Evolutionary conservation across 2,113 vertebrate genomes (phyloP).

Genomic region (Psophia crepitans): DNA sequence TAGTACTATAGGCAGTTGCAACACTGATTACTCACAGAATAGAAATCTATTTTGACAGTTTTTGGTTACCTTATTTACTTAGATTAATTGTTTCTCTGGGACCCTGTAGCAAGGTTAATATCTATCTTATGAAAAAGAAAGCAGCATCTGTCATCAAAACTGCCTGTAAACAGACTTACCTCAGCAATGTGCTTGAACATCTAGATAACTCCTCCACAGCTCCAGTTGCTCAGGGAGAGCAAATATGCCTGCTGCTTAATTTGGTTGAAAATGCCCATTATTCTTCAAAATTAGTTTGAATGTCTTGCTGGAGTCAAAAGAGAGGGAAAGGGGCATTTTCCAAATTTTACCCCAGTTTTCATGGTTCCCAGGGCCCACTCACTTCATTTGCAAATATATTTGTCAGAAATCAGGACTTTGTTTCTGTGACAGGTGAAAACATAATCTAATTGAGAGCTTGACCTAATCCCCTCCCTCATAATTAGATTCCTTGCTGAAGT

Average conservation of each 20-base stretch:
- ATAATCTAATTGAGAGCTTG: background rate
- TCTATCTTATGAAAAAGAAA: background rate
- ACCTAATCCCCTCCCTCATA: background rate
- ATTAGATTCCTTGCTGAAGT: background rate
- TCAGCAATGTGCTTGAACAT: background rate
- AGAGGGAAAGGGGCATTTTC: background rate
- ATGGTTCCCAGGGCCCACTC: background rate
- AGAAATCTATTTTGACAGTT: background rate
- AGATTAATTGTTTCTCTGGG: background rate
- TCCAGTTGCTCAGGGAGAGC: background rate
- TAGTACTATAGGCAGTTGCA: background rate
- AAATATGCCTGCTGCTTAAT: background rate
- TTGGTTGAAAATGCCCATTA: fast-evolving
- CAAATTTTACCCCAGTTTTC: background rate
- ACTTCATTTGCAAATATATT: background rate
- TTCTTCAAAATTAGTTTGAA: background rate
- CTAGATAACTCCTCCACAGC: background rate
- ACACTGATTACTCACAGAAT: background rate
- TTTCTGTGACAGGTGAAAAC: background rate
- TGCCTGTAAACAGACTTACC: background rate
- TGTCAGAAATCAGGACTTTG: background rate
- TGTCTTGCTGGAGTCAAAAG: background rate
- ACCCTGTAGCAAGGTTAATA: background rate
- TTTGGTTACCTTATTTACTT: background rate
- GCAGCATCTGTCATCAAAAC: background rate